Percentiles rank a stretch among this genome's conserved stretches.
Evolutionary conservation across 2,797 vertebrate species (phyloP).

Genomic region (Gymnoscopelus microlampas): DNA sequence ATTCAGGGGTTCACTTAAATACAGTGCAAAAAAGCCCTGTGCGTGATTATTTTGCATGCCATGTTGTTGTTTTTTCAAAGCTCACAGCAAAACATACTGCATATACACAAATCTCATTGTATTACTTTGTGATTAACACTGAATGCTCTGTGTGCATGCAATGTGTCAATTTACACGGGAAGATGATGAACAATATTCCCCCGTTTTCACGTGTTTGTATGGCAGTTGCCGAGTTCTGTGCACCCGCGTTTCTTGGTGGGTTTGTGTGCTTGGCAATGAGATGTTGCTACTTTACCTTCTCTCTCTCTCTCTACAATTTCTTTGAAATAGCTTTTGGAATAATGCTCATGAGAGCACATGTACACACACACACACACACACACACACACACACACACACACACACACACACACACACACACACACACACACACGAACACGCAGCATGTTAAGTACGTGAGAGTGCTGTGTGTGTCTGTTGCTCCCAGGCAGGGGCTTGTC

Average conservation of each 20-base stretch:
- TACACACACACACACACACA: conserved; percentile 6
- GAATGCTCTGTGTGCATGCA: not conserved
- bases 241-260: conserved; percentile 36
- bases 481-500: conserved; percentile 71
- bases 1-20: not conserved
- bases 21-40: not conserved
- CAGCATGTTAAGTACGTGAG: conserved; percentile 48
- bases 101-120: not conserved
- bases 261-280: conserved; percentile 32
- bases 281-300: conserved; percentile 29
- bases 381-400: conserved; percentile 20
- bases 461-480: conserved; percentile 54
- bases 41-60: not conserved
- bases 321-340: conserved; percentile 40
- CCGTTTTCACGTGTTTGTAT: conserved; percentile 33
- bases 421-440: not conserved
- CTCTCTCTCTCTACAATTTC: conserved; percentile 18
- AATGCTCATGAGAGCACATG: conserved; percentile 30
- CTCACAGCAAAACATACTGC: not conserved
- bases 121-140: not conserved
- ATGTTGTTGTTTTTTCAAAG: not conserved
- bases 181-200: not conserved
- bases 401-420: not conserved
- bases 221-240: conserved; percentile 52
- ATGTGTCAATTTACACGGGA: conserved; percentile 14